Conservation (phyloP, 2,888 invertebrate species). For the Gari tellinella region DNA sequence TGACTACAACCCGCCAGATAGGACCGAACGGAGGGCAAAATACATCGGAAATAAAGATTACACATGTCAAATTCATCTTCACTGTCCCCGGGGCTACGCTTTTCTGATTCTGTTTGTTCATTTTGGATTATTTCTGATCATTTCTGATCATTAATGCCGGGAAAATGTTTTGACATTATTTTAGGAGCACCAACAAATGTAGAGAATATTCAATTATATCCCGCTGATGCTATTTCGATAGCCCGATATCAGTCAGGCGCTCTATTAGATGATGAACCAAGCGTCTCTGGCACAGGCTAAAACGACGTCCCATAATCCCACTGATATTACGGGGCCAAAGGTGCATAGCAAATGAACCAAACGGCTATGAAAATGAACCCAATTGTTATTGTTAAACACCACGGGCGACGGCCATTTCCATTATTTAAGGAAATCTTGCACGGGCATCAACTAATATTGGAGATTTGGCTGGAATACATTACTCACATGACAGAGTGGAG, state of each 20-base stretch:
- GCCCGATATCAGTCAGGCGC: conserved; percentile 30
- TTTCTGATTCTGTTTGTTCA: not conserved
- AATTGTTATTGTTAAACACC: conserved; percentile 51
- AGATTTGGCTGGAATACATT: conserved; percentile 55
- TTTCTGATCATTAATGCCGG: conserved; percentile 42
- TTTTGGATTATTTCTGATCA: conserved; percentile 16
- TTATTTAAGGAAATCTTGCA: conserved; percentile 45
- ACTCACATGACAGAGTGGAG: conserved; percentile 45
- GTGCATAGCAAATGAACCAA: conserved; percentile 58
- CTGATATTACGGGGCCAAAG: conserved; percentile 53
- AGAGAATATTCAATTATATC: conserved; percentile 64
- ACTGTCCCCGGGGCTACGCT: too few species aligned
- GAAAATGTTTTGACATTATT: conserved; percentile 59
- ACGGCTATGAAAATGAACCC: conserved; percentile 54
- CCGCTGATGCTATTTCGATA: conserved; percentile 54
- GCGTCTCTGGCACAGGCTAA: conserved; percentile 43
- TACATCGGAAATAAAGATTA: conserved; percentile 40
- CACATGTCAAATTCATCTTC: conserved; percentile 43
- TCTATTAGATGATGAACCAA: conserved; percentile 58
- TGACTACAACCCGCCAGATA: conserved; percentile 34
- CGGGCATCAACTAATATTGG: conserved; percentile 52
- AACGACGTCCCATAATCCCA: conserved; percentile 47
- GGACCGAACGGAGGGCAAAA: conserved; percentile 24
- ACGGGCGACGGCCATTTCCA: conserved; percentile 52
- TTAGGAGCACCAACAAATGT: conserved; percentile 57